Percentiles rank a stretch among this genome's conserved stretches.
Evolutionary conservation across 2,888 invertebrate species (phyloP).

Genomic region (Rhorus exstirpatorius): DNA sequence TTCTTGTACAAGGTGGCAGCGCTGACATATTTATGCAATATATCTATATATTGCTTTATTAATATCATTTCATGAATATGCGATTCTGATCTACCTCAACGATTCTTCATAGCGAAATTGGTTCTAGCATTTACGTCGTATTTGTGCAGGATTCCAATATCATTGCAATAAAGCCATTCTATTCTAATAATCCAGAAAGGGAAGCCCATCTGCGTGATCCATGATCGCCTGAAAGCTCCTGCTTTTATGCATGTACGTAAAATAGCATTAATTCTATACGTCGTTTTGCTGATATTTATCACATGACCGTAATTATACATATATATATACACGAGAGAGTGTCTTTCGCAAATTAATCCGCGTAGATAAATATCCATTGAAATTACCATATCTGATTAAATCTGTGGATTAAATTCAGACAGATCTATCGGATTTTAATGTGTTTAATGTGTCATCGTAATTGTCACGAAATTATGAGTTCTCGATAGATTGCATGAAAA

Average conservation of each 20-base stretch:
- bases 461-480: no score
- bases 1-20: no score
- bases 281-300: not conserved
- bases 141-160: not conserved
- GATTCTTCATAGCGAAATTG: not conserved
- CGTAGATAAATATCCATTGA: no score
- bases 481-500: no score
- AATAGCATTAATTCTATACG: slow-evolving; percentile 8
- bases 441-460: no score
- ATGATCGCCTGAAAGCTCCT: not conserved
- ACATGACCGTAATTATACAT: not conserved
- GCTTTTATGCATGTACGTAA: not conserved
- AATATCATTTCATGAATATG: slow-evolving; percentile 15
- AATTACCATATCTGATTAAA: no score
- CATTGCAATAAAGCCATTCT: not conserved
- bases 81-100: not conserved
- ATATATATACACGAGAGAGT: no score
- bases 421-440: no score
- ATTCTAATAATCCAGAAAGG: not conserved
- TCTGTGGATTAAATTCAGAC: no score
- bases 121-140: not conserved
- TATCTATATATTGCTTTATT: slow-evolving; percentile 2
- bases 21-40: not conserved
- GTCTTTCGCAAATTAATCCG: no score
- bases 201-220: not conserved